Evolutionary conservation across 2,888 invertebrate genomes (phyloP).

Genomic region (Leptodirus hochenwartii): DNA sequence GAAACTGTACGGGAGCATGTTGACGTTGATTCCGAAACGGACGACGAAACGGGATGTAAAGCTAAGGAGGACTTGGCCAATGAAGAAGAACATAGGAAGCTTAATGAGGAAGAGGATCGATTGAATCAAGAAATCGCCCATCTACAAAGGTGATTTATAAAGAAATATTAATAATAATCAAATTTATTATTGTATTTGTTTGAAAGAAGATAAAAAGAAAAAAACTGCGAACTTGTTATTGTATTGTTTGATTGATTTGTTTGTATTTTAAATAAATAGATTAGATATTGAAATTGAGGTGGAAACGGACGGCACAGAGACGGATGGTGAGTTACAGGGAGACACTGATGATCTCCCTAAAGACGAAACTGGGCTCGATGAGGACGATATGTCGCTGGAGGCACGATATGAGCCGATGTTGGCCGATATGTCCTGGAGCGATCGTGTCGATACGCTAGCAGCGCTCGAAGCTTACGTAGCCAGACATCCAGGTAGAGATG

Average conservation of each 20-base stretch:
- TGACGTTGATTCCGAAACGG: slow-evolving; percentile 39
- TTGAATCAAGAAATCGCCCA: slow-evolving; percentile 60
- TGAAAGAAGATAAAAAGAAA: too few relatives aligned
- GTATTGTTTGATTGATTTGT: too few relatives aligned
- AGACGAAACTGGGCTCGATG: slow-evolving; percentile 19
- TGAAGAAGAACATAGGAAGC: slow-evolving; percentile 46
- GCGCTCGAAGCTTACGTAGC: slow-evolving; percentile 61
- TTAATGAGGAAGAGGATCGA: slow-evolving; percentile 60
- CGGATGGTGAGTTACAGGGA: slow-evolving; percentile 42
- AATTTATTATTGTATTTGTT: too few relatives aligned
- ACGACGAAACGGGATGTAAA: slow-evolving; percentile 30
- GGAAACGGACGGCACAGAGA: slow-evolving; percentile 65
- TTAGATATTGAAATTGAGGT: slow-evolving; percentile 54
- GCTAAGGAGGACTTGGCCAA: slow-evolving; percentile 29
- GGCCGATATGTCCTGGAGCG: slow-evolving; percentile 70
- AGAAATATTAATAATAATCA: slow-evolving; percentile 48
- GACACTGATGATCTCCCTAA: slow-evolving; percentile 25
- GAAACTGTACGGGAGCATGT: too few relatives aligned
- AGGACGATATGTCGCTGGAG: slow-evolving; percentile 35
- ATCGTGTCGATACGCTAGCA: slow-evolving; percentile 63
- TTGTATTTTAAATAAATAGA: too few relatives aligned
- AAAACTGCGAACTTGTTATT: too few relatives aligned
- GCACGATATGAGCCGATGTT: slow-evolving; percentile 51
- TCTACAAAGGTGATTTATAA: slow-evolving; percentile 47
- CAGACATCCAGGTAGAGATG: slow-evolving; percentile 84